Percentiles rank a stretch among this genome's conserved stretches.
Evolutionary conservation across 2,888 invertebrate genomes (phyloP).

Genomic region (Metellina segmentata): DNA sequence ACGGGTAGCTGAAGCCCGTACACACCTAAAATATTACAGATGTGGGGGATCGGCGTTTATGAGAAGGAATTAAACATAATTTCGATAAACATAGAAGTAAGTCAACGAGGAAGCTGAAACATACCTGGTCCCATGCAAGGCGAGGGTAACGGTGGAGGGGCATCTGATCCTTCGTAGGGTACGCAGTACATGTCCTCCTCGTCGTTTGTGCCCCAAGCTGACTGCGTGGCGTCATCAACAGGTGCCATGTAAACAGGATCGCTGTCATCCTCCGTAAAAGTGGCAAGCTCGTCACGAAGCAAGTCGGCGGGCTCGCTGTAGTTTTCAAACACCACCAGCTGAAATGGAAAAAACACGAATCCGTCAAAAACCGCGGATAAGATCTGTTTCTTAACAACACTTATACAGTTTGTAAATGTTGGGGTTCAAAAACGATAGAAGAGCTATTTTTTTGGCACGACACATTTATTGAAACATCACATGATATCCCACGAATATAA

Average conservation of each 20-base stretch:
- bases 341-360: neutral
- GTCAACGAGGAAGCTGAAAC: neutral
- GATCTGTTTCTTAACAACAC: too few relatives aligned
- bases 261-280: conserved; percentile 19
- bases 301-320: conserved; percentile 73
- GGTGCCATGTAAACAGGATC: conserved; percentile 73
- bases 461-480: too few relatives aligned
- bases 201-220: neutral
- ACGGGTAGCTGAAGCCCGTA: too few relatives aligned
- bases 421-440: too few relatives aligned
- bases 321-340: conserved; percentile 71
- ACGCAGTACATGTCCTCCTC: conserved; percentile 74
- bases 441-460: too few relatives aligned
- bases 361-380: neutral
- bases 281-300: conserved; percentile 21
- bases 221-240: conserved; percentile 42
- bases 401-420: too few relatives aligned
- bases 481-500: too few relatives aligned
- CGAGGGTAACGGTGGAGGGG: conserved; percentile 38
- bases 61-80: neutral
- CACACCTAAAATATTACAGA: too few relatives aligned
- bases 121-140: conserved; percentile 62
- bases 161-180: conserved; percentile 54
- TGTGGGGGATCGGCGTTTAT: too few relatives aligned
- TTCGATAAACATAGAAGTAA: neutral